Evolutionary conservation across 2,888 invertebrate genomes (phyloP), one percentile per base, ranked within the genome.

Genomic region (Diaperis boleti): DNA sequence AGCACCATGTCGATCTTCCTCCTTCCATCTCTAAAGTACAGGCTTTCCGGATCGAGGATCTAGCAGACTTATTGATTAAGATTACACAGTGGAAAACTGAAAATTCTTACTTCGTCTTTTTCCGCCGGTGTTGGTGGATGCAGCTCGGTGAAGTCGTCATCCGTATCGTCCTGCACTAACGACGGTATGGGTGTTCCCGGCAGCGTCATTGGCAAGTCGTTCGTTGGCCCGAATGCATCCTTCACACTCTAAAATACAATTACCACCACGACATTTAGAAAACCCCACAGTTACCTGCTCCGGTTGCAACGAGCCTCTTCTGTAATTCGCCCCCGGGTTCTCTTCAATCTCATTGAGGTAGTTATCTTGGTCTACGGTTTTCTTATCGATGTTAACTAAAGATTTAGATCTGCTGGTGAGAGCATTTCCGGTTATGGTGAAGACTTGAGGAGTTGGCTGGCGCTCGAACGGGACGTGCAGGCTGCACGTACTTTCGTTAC

Each of bases 1-100:
- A 96, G 78, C 5, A 96, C 88, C 89, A 94, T 93, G 80, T 96
- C 96, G 72, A 96, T 94, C 69, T 92, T 85, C 29, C 95, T 83
- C 52, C 90, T 85, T 0, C 92, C 92, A 72, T 95, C 94, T 7
- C 92, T 86, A 74, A 89, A 91, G 83, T 89, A 85, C 2, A 92
- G 79, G 4, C 89, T 89, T 70, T 90, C 89, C 5, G 89, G 88
- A 73, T 90, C 89, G 29, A 88, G 76, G n/a, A 49, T 49, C 33
- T 29, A 26, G 3, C 10, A 37, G 6, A 37, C 3, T 10, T 10
- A n/a, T 2, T 7, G n/a, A 31, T 3, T 3, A 31, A 31, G 10
- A 31, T 7, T 22, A 7, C 7, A 6, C 22, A 22, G 22, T 7
- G 7, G 10, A n/a, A 4, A 7, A 4, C 7, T 44, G 44, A 5